A percentile compares a stretch with the other conserved stretches of the same genome.
Evolutionary conservation across 1,140 invertebrate species (phyloP).

Genomic region (Penaeus japonicus): DNA sequence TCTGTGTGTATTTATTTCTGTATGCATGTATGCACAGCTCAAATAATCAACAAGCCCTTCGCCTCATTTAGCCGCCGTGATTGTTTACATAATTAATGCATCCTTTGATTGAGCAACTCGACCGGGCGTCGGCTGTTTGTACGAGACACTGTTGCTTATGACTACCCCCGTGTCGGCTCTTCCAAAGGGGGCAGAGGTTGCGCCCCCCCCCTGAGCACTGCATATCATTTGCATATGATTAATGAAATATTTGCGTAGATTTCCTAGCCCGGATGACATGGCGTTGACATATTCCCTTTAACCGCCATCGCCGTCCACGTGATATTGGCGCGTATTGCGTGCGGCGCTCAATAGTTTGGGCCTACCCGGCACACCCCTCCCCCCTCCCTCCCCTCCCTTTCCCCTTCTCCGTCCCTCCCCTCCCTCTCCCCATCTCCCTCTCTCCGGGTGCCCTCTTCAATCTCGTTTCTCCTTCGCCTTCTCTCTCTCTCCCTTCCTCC

Average conservation of each 20-base stretch:
- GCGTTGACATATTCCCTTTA: conserved; percentile 31
- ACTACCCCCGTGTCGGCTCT: too few relatives aligned
- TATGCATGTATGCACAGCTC: not conserved
- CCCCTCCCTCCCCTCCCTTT: not conserved
- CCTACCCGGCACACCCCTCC: not conserved
- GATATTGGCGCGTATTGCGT: conserved; percentile 38
- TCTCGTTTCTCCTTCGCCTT: not conserved
- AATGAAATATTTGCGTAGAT: too few relatives aligned
- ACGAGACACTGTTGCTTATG: too few relatives aligned
- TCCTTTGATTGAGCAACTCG: too few relatives aligned
- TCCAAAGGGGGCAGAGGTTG: too few relatives aligned
- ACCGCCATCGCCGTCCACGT: conserved; percentile 4
- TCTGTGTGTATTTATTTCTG: not conserved
- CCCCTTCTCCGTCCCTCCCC: not conserved
- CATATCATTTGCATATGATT: too few relatives aligned
- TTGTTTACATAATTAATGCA: too few relatives aligned
- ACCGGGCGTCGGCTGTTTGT: too few relatives aligned
- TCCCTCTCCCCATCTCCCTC: not conserved
- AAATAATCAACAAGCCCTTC: too few relatives aligned
- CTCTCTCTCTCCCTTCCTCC: not conserved
- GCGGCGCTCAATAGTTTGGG: conserved; percentile 27
- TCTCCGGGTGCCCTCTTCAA: not conserved
- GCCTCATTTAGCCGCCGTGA: too few relatives aligned
- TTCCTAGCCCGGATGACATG: not conserved
- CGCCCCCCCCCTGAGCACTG: too few relatives aligned